Evolutionary conservation across 2,113 vertebrate genomes (phyloP).

Genomic region (Furnarius figulus): DNA sequence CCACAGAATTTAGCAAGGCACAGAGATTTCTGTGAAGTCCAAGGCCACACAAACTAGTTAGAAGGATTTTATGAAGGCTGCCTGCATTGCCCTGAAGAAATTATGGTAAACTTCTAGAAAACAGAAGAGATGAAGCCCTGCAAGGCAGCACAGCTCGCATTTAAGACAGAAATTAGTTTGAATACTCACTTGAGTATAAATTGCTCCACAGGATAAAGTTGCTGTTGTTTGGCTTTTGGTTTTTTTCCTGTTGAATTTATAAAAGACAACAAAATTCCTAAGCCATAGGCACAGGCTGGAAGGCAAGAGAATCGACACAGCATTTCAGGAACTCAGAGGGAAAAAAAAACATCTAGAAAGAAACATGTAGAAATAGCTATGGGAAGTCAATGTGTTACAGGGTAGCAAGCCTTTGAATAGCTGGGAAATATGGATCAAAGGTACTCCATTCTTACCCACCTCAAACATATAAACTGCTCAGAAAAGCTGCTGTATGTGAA

Average conservation of each 20-base stretch:
- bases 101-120: slow-evolving; percentile 4
- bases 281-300: neutral
- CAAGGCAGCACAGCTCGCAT: neutral
- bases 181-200: neutral
- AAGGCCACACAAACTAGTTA: slow-evolving; percentile 22
- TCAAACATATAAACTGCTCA: neutral
- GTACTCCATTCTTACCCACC: neutral
- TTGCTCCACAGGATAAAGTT: neutral
- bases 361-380: neutral
- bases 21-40: slow-evolving; percentile 43
- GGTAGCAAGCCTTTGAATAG: neutral
- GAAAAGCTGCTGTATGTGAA: neutral
- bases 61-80: slow-evolving; percentile 52
- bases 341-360: neutral
- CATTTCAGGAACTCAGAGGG: neutral
- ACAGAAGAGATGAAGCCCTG: neutral
- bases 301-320: neutral
- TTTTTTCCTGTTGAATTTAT: neutral
- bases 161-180: neutral
- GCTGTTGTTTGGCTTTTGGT: neutral
- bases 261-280: neutral
- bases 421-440: neutral
- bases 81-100: neutral
- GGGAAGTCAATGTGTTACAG: neutral
- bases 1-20: slow-evolving; percentile 4